These are phyloP conservation scores for Hippocampus guttulatus DNA, from an alignment of 2,113 vertebrate genomes.

Conservation along the genomic window DNA sequence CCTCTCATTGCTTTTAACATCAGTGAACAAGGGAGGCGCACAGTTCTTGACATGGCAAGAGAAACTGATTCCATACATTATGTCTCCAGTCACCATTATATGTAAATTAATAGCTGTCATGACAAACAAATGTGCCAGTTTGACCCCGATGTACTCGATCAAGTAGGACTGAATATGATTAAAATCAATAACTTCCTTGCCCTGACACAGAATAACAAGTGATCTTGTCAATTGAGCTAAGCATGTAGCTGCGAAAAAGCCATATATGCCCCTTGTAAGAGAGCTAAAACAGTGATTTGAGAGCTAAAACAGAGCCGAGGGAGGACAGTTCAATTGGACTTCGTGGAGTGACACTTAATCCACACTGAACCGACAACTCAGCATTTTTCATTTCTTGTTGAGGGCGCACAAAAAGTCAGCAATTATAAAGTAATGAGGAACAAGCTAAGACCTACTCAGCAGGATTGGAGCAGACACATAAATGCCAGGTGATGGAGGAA, in stretches of 20 bases:
- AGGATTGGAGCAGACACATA: slow-evolving; percentile 7
- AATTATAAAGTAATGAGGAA: slow-evolving; percentile 14
- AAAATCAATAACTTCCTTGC: not conserved
- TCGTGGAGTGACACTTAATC: not conserved
- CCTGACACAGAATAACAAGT: not conserved
- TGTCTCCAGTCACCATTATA: not conserved
- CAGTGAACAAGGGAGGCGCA: too few relatives aligned
- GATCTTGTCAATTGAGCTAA: not conserved
- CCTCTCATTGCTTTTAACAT: too few relatives aligned
- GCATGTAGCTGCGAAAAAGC: not conserved
- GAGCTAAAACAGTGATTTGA: not conserved
- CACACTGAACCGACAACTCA: not conserved
- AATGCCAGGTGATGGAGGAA: slow-evolving; percentile 6
- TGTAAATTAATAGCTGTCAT: not conserved
- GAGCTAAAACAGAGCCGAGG: not conserved
- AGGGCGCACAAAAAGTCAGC: slow-evolving; percentile 6
- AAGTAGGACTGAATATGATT: not conserved
- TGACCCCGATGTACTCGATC: not conserved
- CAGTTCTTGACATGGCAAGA: too few relatives aligned
- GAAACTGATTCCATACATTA: too few relatives aligned
- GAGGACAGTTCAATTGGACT: not conserved
- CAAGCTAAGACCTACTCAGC: slow-evolving; percentile 8
- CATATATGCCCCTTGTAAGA: not conserved
- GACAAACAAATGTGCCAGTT: not conserved
- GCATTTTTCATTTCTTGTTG: slow-evolving; percentile 8